A percentile compares a stretch with the other conserved stretches of the same genome.
Evolutionary conservation across 2,797 vertebrate genomes (phyloP).

Genomic region (Rhadinocentrus ornatus): DNA sequence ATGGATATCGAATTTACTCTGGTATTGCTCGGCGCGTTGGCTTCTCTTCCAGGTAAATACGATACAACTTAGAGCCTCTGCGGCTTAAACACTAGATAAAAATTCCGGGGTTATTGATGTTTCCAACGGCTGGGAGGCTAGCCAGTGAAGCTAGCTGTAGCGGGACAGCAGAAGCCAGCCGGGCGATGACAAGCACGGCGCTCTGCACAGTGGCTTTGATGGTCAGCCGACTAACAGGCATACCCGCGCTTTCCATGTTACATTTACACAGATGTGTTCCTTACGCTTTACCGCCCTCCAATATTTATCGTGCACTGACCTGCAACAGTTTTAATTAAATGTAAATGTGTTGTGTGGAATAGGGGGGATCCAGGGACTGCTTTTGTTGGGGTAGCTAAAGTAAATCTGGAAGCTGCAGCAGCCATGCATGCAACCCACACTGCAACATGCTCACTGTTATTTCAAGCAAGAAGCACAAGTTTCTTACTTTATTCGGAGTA

Average conservation of each 20-base stretch:
- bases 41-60: neutral
- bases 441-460: constrained; percentile 27
- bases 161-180: constrained; percentile 66
- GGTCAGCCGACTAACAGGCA: constrained; percentile 22
- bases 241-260: neutral
- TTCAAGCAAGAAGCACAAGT: neutral
- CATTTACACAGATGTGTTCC: neutral
- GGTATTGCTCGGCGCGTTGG: neutral
- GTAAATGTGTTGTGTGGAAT: constrained; percentile 17
- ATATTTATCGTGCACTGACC: neutral
- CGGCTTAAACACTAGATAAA: constrained; percentile 24
- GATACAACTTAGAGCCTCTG: neutral
- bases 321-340: neutral
- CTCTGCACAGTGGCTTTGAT: constrained; percentile 40
- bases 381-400: neutral
- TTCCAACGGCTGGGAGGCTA: constrained; percentile 59
- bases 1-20: neutral
- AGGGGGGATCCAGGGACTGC: constrained; percentile 29
- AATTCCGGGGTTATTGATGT: constrained; percentile 44
- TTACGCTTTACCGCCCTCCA: neutral
- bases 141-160: constrained; percentile 69
- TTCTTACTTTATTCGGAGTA: neutral
- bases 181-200: constrained; percentile 43
- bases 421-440: constrained; percentile 32
- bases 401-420: constrained; percentile 39